Conservation (phyloP, 2,888 invertebrate genomes). For the Argyresthia albistria region DNA sequence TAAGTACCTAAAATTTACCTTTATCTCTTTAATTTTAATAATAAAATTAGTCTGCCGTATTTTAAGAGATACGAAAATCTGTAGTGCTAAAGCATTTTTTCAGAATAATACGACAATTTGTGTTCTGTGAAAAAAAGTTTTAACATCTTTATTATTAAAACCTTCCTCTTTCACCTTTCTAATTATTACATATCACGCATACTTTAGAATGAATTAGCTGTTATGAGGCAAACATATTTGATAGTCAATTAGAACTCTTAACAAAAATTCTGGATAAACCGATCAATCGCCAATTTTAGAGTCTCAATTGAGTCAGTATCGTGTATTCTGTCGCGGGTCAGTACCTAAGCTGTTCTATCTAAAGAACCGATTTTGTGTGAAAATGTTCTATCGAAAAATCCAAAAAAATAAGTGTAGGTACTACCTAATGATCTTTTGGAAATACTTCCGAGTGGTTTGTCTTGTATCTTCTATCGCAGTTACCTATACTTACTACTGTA, state of each 20-base stretch:
- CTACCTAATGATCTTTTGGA: no score
- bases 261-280: background rate
- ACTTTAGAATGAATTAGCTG: slow-evolving; percentile 29
- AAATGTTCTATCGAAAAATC: no score
- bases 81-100: slow-evolving; percentile 14
- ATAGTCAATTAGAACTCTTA: slow-evolving; percentile 45
- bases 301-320: no score
- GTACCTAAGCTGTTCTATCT: no score
- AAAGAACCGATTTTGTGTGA: no score
- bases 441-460: no score
- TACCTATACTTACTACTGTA: no score
- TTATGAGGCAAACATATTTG: slow-evolving; percentile 23
- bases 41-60: slow-evolving; percentile 7
- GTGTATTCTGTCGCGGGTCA: no score
- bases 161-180: slow-evolving; percentile 46
- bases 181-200: slow-evolving; percentile 59
- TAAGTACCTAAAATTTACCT: slow-evolving; percentile 10
- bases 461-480: no score
- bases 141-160: slow-evolving; percentile 23
- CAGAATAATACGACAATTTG: background rate
- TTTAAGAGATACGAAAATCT: slow-evolving; percentile 9
- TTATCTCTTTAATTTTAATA: slow-evolving; percentile 14
- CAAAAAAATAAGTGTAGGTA: no score
- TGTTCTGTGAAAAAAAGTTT: slow-evolving; percentile 21
- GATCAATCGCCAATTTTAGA: background rate